Percentiles rank a stretch among this genome's conserved stretches.
phyloP scores from a whole-genome alignment of 2,113 vertebrate species.

The Macaca nemestrina region DNA sequence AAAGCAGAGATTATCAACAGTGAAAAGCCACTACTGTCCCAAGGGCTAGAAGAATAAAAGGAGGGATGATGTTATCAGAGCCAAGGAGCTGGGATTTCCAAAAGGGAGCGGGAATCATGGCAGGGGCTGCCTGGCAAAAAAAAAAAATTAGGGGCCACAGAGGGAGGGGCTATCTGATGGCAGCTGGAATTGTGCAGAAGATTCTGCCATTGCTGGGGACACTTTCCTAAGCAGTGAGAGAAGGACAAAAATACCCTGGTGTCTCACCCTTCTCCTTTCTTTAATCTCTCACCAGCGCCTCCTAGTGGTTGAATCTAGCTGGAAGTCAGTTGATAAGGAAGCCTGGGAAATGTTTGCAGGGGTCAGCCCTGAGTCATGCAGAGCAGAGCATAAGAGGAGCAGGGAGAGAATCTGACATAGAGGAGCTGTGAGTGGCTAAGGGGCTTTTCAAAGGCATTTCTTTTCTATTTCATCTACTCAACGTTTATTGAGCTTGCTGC shows the following conservation, averaged over 20 bases:
- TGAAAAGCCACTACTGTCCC: neutral
- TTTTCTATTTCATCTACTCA: neutral
- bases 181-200: neutral
- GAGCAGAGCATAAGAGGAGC: neutral
- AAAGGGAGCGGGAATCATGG: neutral
- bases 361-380: neutral
- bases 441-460: neutral
- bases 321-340: neutral
- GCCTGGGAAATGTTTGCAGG: neutral
- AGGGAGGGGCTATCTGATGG: neutral
- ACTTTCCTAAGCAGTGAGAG: neutral
- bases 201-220: neutral
- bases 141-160: neutral
- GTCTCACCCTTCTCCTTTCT: neutral
- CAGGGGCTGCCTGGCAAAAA: neutral
- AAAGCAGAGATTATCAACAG: neutral
- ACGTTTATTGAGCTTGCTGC: neutral
- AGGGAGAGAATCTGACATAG: neutral
- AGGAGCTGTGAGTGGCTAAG: neutral
- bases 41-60: neutral
- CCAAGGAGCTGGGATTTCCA: neutral
- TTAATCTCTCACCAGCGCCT: neutral
- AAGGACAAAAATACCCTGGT: neutral
- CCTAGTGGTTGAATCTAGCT: neutral
- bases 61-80: neutral